phyloP scores from a whole-genome alignment of 2,113 vertebrate species.

The Tragulus kanchil region DNA sequence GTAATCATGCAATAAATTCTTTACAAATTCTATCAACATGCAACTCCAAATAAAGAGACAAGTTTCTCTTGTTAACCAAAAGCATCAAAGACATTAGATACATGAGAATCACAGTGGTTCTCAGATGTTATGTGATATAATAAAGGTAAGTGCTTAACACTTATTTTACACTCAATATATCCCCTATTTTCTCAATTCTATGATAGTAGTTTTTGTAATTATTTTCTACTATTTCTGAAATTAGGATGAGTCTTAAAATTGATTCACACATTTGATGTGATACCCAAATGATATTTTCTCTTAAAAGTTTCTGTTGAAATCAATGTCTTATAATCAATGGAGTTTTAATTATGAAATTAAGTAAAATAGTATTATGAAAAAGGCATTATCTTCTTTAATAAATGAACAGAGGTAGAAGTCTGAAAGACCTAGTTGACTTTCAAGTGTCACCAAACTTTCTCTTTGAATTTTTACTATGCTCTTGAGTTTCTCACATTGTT shows the following conservation, averaged over 20 bases:
- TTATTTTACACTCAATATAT: not conserved
- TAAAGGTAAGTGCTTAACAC: not conserved
- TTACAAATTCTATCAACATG: not conserved
- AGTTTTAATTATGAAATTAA: slow-evolving; percentile 31
- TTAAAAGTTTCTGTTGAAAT: not conserved
- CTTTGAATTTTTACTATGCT: not conserved
- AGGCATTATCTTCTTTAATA: not conserved
- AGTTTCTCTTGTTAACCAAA: not conserved
- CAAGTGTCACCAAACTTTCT: not conserved
- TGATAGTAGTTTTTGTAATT: not conserved
- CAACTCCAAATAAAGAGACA: not conserved
- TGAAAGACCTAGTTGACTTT: not conserved
- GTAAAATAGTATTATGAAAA: slow-evolving; percentile 7
- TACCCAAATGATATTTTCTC: not conserved
- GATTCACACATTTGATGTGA: not conserved
- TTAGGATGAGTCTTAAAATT: not conserved
- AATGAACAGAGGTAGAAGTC: not conserved
- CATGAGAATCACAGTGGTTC: not conserved
- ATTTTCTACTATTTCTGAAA: not conserved
- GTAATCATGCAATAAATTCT: not conserved
- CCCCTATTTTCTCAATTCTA: not conserved
- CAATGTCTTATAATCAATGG: not conserved
- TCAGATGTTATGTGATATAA: not conserved
- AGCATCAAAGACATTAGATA: not conserved
- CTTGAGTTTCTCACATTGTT: not conserved